Evolutionary conservation across 92 coral and sea anemone genomes (phyloP).

Genomic region (Zoanthus sociatus): DNA sequence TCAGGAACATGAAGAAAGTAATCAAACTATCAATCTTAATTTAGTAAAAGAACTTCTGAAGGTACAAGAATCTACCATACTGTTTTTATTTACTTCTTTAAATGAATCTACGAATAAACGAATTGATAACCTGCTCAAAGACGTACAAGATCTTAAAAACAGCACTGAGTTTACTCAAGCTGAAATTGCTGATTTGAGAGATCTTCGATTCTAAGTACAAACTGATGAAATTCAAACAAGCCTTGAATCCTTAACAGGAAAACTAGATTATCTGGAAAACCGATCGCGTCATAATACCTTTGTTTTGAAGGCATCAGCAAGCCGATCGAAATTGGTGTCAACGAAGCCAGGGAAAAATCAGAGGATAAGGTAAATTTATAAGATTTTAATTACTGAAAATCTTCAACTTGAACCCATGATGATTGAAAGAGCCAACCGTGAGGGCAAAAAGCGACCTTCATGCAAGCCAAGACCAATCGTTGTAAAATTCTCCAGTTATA

Average conservation of each 20-base stretch:
- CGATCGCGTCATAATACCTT: conserved; percentile 55
- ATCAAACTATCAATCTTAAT: background rate
- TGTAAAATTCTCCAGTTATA: no score
- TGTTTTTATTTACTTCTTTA: background rate
- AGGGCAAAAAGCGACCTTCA: background rate
- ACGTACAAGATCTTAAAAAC: conserved; percentile 22
- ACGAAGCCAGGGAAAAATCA: conserved; percentile 49
- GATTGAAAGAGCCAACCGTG: background rate
- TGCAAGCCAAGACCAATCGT: background rate
- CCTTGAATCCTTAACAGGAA: conserved; percentile 14
- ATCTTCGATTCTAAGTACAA: background rate
- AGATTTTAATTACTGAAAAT: conserved; percentile 10
- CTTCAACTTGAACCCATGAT: background rate
- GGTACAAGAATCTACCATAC: conserved; percentile 40
- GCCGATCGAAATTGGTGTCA: background rate
- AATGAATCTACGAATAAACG: conserved; percentile 24
- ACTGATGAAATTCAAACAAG: conserved; percentile 6
- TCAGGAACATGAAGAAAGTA: background rate
- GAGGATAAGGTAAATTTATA: conserved; percentile 36
- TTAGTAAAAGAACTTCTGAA: conserved; percentile 42
- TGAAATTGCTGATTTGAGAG: conserved; percentile 6
- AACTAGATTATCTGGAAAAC: conserved; percentile 58
- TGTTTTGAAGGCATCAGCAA: conserved; percentile 59
- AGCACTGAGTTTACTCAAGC: conserved; percentile 43
- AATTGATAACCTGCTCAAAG: conserved; percentile 24